A percentile compares a stretch with the other conserved stretches of the same genome.
These are phyloP conservation scores for Melangyna quadrimaculata DNA, from an alignment of 2,888 invertebrate species.

Conservation along the genomic window DNA sequence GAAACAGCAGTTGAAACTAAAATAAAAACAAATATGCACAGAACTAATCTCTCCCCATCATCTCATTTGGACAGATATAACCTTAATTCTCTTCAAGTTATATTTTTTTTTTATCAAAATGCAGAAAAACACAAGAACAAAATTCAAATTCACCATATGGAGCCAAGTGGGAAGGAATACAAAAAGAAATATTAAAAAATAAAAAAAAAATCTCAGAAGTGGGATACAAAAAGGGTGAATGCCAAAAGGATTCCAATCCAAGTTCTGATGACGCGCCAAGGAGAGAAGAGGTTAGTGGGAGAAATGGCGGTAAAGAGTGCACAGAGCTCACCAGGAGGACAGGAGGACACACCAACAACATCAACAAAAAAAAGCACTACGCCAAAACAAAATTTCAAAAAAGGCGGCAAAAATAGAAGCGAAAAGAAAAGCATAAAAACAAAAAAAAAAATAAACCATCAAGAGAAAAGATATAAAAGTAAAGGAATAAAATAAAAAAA, in stretches of 20 bases:
- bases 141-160: slow-evolving; percentile 61
- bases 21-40: slow-evolving; percentile 9
- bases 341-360: slow-evolving; percentile 11
- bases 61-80: slow-evolving; percentile 67
- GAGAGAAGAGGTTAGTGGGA: not conserved
- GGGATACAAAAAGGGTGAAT: slow-evolving; percentile 61
- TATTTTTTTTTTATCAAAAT: slow-evolving; percentile 22
- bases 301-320: not conserved
- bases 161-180: slow-evolving; percentile 22
- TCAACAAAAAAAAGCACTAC: slow-evolving; percentile 16
- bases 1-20: slow-evolving; percentile 16
- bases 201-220: slow-evolving; percentile 32
- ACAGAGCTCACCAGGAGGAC: no score
- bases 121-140: slow-evolving; percentile 12
- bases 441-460: not conserved
- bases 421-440: slow-evolving; percentile 1
- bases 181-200: slow-evolving; percentile 2
- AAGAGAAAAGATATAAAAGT: slow-evolving; percentile 1
- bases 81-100: slow-evolving; percentile 61
- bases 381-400: slow-evolving; percentile 32
- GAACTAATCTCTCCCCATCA: slow-evolving; percentile 31
- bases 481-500: slow-evolving; percentile 1
- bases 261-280: slow-evolving; percentile 10
- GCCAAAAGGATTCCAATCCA: slow-evolving; percentile 60
- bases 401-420: slow-evolving; percentile 60